Evolutionary conservation across 2,113 vertebrate genomes (phyloP), one percentile per base, ranked within the genome.

Genomic region (Larimichthys crocea): DNA sequence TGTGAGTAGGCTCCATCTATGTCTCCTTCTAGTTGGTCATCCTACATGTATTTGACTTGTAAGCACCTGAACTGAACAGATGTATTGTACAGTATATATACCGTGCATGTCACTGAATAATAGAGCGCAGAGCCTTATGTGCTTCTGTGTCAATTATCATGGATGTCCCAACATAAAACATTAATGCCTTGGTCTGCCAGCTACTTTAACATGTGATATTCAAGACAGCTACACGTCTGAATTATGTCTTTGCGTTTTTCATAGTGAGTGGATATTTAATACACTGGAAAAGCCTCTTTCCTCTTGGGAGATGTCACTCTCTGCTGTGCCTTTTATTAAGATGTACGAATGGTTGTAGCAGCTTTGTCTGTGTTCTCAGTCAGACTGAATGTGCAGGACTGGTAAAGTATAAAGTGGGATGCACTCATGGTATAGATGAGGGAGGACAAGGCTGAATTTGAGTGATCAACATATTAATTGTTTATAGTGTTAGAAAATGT

Each of bases 281-380:
- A 57, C 29, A 44, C 59, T 65, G 62, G 71, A 86, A 86, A 82
- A 80, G 83, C 85, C 61, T 83, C 63, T 87, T 77, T 64, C 74
- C 65, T 78, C 65, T 42, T 0, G 10, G 82, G 70, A 85, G 61
- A 69, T 52, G 83, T 86, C 79, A 15, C 60, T 74, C 66, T 78
- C 61, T 60, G 19, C 5, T 3, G n/a, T 60, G 24, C 73, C 67
- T 80, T 83, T 68, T 79, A 48, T 77, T 76, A 77, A 82, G 66
- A 55, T 56, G 63, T 52, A 50, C 19, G 65, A 81, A 53, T 20
- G 42, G 55, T 57, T 60, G 73, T 56, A 63, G 62, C 8, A 15
- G 79, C 76, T 85, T 78, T 63, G 79, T 65, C 67, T 71, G 49
- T 66, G 52, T 71, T 81, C 61, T 57, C 5, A n/a, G 57, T 71